A percentile compares a stretch with the other conserved stretches of the same genome.
These are phyloP conservation scores for Hypsibius dujardini DNA, from an alignment of 1,140 invertebrate genomes.

Conservation along the genomic window DNA sequence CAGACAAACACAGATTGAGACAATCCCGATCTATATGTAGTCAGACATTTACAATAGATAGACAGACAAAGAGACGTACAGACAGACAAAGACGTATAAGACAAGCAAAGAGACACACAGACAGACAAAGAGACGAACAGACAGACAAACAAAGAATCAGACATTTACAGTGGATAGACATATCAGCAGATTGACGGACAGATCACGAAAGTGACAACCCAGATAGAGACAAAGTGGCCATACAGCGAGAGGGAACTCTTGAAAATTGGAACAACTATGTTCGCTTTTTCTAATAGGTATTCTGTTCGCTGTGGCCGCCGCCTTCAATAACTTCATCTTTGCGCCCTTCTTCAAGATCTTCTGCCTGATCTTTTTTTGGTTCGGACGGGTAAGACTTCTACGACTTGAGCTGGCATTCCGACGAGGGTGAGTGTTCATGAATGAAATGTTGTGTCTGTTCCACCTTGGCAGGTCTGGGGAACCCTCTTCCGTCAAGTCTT, in stretches of 20 bases:
- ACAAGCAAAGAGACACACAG: too few species aligned
- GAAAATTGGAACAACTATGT: too few species aligned
- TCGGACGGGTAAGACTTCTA: constrained; percentile 7
- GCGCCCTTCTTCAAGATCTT: constrained; percentile 12
- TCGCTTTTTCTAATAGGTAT: not conserved
- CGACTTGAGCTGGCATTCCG: not conserved
- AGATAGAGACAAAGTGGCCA: not conserved
- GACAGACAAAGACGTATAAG: too few species aligned
- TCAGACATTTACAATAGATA: too few species aligned
- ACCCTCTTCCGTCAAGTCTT: not conserved
- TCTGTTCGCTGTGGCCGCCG: not conserved
- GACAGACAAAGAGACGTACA: too few species aligned
- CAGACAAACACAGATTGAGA: too few species aligned
- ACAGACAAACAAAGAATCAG: too few species aligned
- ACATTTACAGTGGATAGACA: too few species aligned
- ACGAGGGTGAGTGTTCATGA: not conserved
- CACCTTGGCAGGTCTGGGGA: not conserved
- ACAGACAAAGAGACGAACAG: too few species aligned
- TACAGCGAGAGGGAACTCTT: too few species aligned
- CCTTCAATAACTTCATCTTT: not conserved
- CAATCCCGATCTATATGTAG: too few species aligned
- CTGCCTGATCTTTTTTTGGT: constrained; percentile 2
- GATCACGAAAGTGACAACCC: not conserved
- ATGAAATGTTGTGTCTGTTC: not conserved
- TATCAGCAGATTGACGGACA: not conserved